Evolutionary conservation across 2,888 invertebrate species (phyloP).

Genomic region (Acanthosepion esculentum): DNA sequence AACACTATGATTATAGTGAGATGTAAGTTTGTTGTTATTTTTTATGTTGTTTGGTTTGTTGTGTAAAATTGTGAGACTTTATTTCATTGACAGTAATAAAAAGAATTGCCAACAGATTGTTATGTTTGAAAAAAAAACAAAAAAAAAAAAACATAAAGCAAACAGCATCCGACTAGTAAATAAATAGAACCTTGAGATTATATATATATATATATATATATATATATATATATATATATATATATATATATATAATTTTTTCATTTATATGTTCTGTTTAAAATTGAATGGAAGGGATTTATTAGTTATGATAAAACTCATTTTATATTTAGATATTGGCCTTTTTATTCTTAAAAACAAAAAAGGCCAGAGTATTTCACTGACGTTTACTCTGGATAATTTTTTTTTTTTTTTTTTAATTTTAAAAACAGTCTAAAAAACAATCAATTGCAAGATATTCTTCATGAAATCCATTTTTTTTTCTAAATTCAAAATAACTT

Average conservation of each 20-base stretch:
- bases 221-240: too few relatives aligned
- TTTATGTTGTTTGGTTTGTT: conserved; percentile 6
- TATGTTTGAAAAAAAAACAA: background rate
- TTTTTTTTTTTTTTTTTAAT: background rate
- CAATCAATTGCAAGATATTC: background rate
- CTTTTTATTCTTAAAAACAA: too few relatives aligned
- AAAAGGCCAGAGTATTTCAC: background rate
- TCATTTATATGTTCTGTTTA: too few relatives aligned
- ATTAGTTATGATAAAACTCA: too few relatives aligned
- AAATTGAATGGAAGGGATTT: too few relatives aligned
- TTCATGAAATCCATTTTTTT: background rate
- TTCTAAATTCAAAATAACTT: background rate
- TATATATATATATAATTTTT: too few relatives aligned
- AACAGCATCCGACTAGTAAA: background rate
- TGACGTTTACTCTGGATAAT: background rate
- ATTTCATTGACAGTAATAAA: background rate
- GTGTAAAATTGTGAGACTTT: background rate
- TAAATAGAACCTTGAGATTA: too few relatives aligned
- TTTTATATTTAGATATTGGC: too few relatives aligned
- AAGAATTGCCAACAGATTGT: background rate
- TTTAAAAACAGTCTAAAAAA: background rate
- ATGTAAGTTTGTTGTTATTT: conserved; percentile 25
- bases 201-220: too few relatives aligned
- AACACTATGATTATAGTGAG: background rate
- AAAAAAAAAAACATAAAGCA: background rate